A percentile compares a stretch with the other conserved stretches of the same genome.
Conservation (phyloP, 2,113 vertebrate species). For the Butorides virescens region DNA sequence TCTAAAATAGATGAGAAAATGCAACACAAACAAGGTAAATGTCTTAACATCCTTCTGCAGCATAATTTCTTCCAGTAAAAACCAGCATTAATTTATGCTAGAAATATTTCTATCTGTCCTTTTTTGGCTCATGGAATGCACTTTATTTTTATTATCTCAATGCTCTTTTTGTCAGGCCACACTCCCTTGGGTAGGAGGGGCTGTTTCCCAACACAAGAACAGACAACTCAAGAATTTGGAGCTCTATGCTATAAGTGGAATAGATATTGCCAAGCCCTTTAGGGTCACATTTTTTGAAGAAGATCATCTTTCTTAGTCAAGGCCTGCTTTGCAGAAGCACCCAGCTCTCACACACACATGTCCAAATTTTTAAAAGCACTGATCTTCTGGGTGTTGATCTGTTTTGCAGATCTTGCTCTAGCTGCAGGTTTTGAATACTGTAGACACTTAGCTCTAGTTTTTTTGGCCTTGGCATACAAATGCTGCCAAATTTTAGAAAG, state of each 20-base stretch:
- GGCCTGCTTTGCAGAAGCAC: not conserved
- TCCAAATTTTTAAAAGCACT: not conserved
- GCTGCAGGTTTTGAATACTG: not conserved
- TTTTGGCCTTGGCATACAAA: not conserved
- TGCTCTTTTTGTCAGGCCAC: constrained; percentile 31
- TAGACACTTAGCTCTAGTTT: not conserved
- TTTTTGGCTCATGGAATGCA: not conserved
- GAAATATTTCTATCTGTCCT: constrained; percentile 4
- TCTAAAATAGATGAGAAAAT: not conserved
- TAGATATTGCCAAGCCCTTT: constrained; percentile 16
- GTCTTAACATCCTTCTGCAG: not conserved
- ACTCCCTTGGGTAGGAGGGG: constrained; percentile 21
- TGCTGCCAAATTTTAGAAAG: not conserved
- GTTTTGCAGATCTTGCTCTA: not conserved
- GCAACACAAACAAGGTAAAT: not conserved
- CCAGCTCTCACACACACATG: not conserved
- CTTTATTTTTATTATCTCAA: constrained; percentile 35
- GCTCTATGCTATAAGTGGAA: not conserved
- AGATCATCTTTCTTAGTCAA: not conserved
- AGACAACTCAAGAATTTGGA: constrained; percentile 27
- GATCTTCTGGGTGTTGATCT: not conserved
- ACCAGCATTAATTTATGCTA: not conserved
- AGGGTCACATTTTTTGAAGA: constrained; percentile 27
- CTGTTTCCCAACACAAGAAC: not conserved
- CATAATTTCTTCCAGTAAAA: not conserved